These are phyloP conservation scores for Equus przewalskii DNA, from an alignment of 2,113 vertebrate genomes.

Conservation along the genomic window DNA sequence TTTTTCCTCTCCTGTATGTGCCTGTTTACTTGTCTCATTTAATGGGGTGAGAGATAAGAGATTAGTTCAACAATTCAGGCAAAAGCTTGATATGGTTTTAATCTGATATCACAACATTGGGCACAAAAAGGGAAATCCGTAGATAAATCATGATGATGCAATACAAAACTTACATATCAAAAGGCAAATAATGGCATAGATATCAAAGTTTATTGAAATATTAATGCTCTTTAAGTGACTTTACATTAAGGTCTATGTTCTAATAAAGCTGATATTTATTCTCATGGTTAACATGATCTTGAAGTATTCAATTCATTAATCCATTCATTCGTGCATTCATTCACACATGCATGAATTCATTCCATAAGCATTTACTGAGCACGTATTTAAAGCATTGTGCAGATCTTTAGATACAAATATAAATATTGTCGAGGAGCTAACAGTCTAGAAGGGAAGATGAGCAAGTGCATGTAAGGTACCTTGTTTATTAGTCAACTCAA, in stretches of 20 bases:
- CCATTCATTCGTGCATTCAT: neutral
- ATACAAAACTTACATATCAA: neutral
- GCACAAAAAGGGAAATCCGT: neutral
- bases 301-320: neutral
- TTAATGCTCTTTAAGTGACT: neutral
- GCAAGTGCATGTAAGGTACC: neutral
- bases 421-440: neutral
- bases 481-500: neutral
- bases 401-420: neutral
- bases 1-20: neutral
- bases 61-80: neutral
- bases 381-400: neutral
- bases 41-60: neutral
- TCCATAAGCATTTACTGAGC: neutral
- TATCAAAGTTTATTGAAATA: neutral
- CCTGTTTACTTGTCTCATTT: neutral
- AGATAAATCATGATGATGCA: neutral
- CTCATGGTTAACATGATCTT: neutral
- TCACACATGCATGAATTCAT: neutral
- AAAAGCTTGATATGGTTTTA: neutral
- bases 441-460: neutral
- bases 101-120: neutral
- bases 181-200: neutral
- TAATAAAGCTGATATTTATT: neutral
- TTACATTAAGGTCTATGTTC: neutral